Conservation (phyloP, 2,113 vertebrate genomes). For the Tricholaema leucomelas region DNA sequence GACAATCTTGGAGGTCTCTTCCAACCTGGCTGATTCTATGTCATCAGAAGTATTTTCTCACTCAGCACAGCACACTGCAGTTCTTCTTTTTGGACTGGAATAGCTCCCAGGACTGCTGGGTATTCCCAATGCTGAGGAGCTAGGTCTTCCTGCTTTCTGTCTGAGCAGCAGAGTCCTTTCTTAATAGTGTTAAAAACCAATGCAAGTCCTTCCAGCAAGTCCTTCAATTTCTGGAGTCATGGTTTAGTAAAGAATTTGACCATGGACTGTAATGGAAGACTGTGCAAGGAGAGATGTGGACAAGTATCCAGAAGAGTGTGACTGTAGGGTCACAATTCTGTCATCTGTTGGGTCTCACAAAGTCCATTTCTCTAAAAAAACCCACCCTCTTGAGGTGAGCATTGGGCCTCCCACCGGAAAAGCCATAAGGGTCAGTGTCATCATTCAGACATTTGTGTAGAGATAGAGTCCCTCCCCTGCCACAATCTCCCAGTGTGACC, state of each 20-base stretch:
- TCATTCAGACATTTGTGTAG: neutral
- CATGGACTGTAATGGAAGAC: neutral
- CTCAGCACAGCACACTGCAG: neutral
- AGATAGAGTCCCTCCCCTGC: neutral
- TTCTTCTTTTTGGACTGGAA: neutral
- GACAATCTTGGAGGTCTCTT: too few species aligned
- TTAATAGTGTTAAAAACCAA: neutral
- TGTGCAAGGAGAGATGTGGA: neutral
- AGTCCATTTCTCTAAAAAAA: neutral
- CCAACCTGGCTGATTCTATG: too few species aligned
- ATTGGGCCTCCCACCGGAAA: neutral
- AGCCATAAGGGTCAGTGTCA: neutral
- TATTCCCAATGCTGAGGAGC: neutral
- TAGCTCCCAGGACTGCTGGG: neutral
- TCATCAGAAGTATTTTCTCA: neutral
- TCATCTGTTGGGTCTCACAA: neutral
- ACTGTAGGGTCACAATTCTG: neutral
- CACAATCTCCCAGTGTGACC: neutral
- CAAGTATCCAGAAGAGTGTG: neutral
- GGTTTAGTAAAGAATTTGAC: neutral
- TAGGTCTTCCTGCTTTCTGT: neutral
- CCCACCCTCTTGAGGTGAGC: neutral
- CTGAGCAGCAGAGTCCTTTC: neutral
- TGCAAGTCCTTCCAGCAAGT: neutral
- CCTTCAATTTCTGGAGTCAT: neutral